phyloP scores from a whole-genome alignment of 2,113 vertebrate genomes.

The Alethe diademata region DNA sequence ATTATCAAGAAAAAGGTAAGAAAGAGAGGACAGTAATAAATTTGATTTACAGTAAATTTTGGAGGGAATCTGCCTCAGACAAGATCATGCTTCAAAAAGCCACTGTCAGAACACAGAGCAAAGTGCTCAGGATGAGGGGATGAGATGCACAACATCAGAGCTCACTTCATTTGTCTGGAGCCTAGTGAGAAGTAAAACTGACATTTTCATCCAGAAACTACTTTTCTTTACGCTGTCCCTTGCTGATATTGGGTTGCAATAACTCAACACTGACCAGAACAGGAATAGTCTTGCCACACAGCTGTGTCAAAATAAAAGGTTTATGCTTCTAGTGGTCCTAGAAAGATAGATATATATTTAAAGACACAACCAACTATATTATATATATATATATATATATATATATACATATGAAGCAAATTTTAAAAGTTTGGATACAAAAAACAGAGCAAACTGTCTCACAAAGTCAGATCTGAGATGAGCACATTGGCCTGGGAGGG shows the following conservation, averaged over 20 bases:
- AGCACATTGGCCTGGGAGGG: neutral
- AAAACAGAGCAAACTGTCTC: neutral
- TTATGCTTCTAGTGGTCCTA: neutral
- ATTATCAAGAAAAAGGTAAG: neutral
- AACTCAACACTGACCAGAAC: neutral
- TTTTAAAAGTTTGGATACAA: neutral
- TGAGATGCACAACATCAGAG: neutral
- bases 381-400: no score
- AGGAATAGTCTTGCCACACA: neutral
- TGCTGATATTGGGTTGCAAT: neutral
- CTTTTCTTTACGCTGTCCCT: neutral
- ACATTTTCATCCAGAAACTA: neutral
- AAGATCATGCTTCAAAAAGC: neutral
- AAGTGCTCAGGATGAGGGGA: neutral
- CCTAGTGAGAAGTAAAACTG: neutral
- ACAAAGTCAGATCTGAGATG: neutral
- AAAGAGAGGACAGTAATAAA: neutral
- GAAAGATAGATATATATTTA: neutral
- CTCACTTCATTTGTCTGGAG: neutral
- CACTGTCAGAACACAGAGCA: neutral
- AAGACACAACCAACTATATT: neutral
- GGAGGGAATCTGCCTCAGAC: neutral
- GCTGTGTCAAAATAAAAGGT: neutral
- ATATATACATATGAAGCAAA: neutral
- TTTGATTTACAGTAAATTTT: neutral